Conservation (phyloP, 2,888 invertebrate species). For the Teleogryllus oceanicus region DNA sequence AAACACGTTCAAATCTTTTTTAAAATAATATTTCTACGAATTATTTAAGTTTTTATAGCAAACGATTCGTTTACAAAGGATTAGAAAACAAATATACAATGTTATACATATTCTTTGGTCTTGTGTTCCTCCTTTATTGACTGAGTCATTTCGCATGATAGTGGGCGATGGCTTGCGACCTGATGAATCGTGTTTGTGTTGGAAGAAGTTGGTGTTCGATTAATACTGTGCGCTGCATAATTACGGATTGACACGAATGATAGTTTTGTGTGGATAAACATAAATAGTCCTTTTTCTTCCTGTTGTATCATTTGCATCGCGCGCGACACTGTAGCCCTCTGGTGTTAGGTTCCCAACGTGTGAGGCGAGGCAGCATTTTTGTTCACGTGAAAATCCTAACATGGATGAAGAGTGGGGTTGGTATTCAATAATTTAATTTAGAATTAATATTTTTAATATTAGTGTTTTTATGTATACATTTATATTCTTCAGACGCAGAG, state of each 20-base stretch:
- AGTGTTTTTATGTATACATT: neutral
- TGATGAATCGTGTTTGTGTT: neutral
- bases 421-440: conserved; percentile 42
- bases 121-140: neutral
- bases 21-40: no score
- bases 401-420: conserved; percentile 73
- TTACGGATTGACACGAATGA: neutral
- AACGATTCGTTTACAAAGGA: no score
- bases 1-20: no score
- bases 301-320: neutral
- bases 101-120: neutral
- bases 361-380: conserved; percentile 28
- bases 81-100: no score
- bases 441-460: conserved; percentile 23
- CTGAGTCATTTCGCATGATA: neutral
- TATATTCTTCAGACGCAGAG: conserved; percentile 63
- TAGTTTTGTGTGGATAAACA: neutral
- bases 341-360: conserved; percentile 28
- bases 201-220: neutral
- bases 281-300: neutral
- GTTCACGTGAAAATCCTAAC: conserved; percentile 34
- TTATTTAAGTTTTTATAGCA: no score
- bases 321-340: conserved; percentile 31
- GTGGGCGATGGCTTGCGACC: neutral
- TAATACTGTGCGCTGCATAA: neutral